A percentile compares a stretch with the other conserved stretches of the same genome.
Evolutionary conservation across 2,797 vertebrate species (phyloP).

Genomic region (Etheostoma perlongum): DNA sequence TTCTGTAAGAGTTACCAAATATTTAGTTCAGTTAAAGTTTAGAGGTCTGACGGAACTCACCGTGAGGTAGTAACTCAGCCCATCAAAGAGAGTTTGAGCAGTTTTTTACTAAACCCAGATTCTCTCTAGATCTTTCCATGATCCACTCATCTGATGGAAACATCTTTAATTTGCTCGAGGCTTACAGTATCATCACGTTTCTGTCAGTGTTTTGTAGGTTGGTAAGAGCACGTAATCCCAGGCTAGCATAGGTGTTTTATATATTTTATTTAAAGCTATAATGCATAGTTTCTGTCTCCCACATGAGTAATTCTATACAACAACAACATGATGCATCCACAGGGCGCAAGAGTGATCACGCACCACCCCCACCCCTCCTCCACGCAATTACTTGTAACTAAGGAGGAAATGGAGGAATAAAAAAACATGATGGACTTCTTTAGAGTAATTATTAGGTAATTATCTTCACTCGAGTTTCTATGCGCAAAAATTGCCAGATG

Average conservation of each 20-base stretch:
- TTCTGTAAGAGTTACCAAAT: conserved; percentile 50
- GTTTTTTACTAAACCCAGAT: conserved; percentile 4
- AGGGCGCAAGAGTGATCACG: too few relatives aligned
- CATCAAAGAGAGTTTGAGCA: conserved; percentile 29
- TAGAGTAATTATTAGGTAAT: too few relatives aligned
- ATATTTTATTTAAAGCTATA: neutral
- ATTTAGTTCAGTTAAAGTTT: neutral
- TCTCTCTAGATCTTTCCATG: conserved; percentile 28
- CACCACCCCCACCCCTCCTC: too few relatives aligned
- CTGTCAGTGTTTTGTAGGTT: neutral
- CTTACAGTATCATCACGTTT: neutral
- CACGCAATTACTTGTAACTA: too few relatives aligned
- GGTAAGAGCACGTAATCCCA: neutral
- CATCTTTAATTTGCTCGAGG: neutral
- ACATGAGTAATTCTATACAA: too few relatives aligned
- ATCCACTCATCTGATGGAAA: conserved; percentile 9
- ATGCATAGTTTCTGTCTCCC: too few relatives aligned
- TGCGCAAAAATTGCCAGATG: too few relatives aligned
- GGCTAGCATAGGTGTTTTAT: neutral
- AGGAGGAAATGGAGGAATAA: too few relatives aligned
- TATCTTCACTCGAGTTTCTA: too few relatives aligned
- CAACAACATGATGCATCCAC: too few relatives aligned
- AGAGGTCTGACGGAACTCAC: conserved; percentile 2
- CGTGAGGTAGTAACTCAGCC: conserved; percentile 6
- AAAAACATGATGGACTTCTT: too few relatives aligned